Base-by-base conservation (phyloP, 1,140 invertebrate genomes). In the Daktulosphaira vitifoliae region DNA sequence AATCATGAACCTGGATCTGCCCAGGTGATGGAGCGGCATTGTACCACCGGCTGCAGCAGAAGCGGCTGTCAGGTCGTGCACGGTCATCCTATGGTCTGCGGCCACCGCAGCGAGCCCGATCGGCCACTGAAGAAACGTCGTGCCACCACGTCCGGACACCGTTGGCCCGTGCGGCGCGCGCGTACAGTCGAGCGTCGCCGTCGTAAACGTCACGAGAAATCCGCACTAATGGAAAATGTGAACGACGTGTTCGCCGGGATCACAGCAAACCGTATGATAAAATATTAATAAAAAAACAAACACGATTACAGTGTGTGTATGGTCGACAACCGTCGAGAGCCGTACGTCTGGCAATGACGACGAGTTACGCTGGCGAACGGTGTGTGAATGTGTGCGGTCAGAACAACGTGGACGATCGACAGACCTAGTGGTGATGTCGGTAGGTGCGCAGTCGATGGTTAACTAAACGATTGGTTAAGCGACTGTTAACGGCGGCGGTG, bases 1-100 rank as follows among this genome's bases (percentile, higher is more conserved):
- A 65, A 74, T 74, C 73, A 74, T 74, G 68, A 74, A 74, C 33
- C 73, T 51, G 11, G 73, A 73, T 23, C 71, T 50, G 26, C 66
- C 66, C 39, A 69, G 66, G 39, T 70, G 69, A 20, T 70, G 67
- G 37, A 56, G 46, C 25, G 70, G 66, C 67, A 69, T 68, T 23
- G 65, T 68, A n/a, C 66, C 59, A 38, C 56, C 69, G 25, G 68
- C 69, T 1, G 56, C 69, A 23, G 68, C 69, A 2, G 56, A 62
- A 0, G 52, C 66, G 66, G 69, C 67, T 11, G 66, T 67, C 66
- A 70, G 68, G 38, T 68, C 67, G 67, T 70, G 68, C 46, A 69
- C 56, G n/a, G 69, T 70, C 70, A 69, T 71, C 67, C 66, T 39
- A 56, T 56, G 29, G 15, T 56, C 37, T 11, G 39, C 16, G 5